A percentile compares a stretch with the other conserved stretches of the same genome.
Conservation (phyloP, 2,888 invertebrate species). For the Parthenolecanium corni region DNA sequence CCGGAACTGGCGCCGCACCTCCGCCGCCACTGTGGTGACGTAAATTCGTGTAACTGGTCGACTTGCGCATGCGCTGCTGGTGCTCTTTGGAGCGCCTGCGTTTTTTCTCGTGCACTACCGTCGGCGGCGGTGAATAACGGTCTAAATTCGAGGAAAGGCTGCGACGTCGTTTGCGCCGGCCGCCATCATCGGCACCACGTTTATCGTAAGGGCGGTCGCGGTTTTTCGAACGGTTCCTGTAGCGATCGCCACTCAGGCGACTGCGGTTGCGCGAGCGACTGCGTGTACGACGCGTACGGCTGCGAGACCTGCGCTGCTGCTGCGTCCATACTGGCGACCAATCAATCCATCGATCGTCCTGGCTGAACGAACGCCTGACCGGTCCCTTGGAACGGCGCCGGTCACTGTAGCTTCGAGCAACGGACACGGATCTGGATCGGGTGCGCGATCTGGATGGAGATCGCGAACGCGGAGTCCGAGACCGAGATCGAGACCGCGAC, state of each 20-base stretch:
- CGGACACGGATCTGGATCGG: conserved; percentile 32
- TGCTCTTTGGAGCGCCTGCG: background rate
- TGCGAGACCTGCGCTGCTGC: conserved; percentile 31
- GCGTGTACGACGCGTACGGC: conserved; percentile 15
- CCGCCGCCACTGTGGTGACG: background rate
- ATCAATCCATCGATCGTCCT: conserved; percentile 34
- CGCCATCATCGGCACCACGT: background rate
- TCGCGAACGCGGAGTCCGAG: conserved; percentile 32
- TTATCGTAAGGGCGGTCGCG: conserved; percentile 1
- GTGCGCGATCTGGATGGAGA: too few species aligned
- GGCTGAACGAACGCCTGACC: conserved; percentile 34
- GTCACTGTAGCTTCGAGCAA: conserved; percentile 31
- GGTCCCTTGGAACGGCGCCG: conserved; percentile 33
- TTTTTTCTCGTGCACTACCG: background rate
- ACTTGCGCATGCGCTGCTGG: background rate
- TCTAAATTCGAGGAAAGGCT: background rate
- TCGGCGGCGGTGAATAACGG: conserved; percentile 8
- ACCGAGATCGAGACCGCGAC: conserved; percentile 33
- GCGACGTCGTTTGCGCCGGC: conserved; percentile 11
- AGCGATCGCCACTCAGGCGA: conserved; percentile 11
- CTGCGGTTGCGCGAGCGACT: conserved; percentile 16
- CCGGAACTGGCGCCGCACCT: background rate
- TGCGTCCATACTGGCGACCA: conserved; percentile 31
- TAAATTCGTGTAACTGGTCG: background rate
- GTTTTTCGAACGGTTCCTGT: conserved; percentile 2